A percentile compares a stretch with the other conserved stretches of the same genome.
Conservation (phyloP, 2,113 vertebrate species). For the Oostethus manadensis region DNA sequence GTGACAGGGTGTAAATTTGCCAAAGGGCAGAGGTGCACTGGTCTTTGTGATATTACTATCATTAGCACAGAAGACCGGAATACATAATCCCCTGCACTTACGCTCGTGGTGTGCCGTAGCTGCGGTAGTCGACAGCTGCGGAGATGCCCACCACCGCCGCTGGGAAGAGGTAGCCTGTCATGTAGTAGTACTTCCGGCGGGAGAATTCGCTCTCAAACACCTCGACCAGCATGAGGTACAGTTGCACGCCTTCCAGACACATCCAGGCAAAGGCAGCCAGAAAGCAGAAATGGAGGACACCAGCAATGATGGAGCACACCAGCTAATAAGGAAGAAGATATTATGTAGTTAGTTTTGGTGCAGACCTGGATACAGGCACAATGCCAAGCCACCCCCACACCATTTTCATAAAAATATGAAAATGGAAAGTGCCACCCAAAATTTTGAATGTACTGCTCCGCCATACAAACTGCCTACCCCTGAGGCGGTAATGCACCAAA, state of each 20-base stretch:
- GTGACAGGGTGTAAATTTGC: conserved; percentile 57
- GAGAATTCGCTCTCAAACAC: conserved; percentile 99
- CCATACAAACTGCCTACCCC: too few relatives aligned
- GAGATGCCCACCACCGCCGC: conserved; percentile 91
- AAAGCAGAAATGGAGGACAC: conserved; percentile 96
- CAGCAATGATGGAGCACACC: conserved; percentile 92
- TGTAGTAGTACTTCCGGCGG: conserved; percentile 94
- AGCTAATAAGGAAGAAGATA: conserved; percentile 70
- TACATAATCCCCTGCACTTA: conserved; percentile 74
- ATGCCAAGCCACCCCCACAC: too few relatives aligned
- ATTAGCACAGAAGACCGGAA: conserved; percentile 41
- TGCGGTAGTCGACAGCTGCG: conserved; percentile 92
- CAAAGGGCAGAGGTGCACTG: conserved; percentile 32
- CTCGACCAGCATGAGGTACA: conserved; percentile 97
- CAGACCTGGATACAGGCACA: too few relatives aligned
- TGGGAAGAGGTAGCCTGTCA: conserved; percentile 92
- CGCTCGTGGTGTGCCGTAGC: conserved; percentile 92
- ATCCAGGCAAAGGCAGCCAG: conserved; percentile 98
- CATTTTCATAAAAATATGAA: too few relatives aligned
- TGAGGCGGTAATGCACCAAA: too few relatives aligned
- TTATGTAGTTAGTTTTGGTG: background rate
- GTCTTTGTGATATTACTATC: conserved; percentile 52
- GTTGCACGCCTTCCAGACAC: conserved; percentile 96
- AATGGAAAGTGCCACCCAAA: too few relatives aligned
- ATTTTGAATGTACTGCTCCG: too few relatives aligned